Conservation (phyloP, 2,888 invertebrate genomes). For the Caenorhabditis macrosperma region DNA sequence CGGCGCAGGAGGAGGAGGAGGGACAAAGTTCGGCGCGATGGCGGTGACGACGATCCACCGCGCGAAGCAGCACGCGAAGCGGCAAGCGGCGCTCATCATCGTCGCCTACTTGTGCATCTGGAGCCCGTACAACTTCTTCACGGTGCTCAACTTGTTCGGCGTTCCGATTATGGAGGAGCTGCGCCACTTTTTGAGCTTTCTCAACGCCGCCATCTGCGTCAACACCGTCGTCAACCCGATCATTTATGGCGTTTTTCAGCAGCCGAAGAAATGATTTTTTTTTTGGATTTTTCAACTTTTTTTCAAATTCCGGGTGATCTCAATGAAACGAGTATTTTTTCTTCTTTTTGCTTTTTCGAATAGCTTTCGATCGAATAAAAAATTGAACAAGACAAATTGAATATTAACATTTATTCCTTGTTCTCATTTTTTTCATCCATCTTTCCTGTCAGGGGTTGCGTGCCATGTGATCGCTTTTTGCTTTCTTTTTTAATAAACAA, state of each 20-base stretch:
- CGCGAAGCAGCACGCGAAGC: constrained; percentile 70
- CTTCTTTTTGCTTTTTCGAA: too few species aligned
- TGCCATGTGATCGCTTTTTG: constrained; percentile 34
- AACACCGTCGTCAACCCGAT: constrained; percentile 77
- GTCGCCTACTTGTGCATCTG: constrained; percentile 76
- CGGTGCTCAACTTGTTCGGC: constrained; percentile 64
- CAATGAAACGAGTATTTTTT: neutral
- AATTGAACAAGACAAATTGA: too few species aligned
- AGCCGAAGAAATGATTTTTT: neutral
- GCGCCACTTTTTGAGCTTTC: constrained; percentile 60
- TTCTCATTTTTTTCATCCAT: constrained; percentile 6
- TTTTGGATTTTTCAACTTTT: neutral
- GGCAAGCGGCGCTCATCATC: constrained; percentile 69
- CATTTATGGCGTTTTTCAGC: constrained; percentile 71
- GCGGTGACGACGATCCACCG: constrained; percentile 72
- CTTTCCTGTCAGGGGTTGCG: constrained; percentile 8
- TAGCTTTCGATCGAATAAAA: too few species aligned
- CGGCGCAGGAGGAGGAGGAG: too few species aligned
- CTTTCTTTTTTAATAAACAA: constrained; percentile 6
- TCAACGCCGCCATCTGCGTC: constrained; percentile 74
- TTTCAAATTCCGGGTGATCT: neutral
- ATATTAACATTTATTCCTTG: neutral
- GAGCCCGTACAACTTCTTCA: constrained; percentile 76
- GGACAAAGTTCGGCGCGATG: constrained; percentile 65
- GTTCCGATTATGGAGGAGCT: constrained; percentile 52